Percentiles rank a stretch among this genome's conserved stretches.
Conservation (phyloP, 1,140 invertebrate species). For the Dinoponera quadriceps region DNA sequence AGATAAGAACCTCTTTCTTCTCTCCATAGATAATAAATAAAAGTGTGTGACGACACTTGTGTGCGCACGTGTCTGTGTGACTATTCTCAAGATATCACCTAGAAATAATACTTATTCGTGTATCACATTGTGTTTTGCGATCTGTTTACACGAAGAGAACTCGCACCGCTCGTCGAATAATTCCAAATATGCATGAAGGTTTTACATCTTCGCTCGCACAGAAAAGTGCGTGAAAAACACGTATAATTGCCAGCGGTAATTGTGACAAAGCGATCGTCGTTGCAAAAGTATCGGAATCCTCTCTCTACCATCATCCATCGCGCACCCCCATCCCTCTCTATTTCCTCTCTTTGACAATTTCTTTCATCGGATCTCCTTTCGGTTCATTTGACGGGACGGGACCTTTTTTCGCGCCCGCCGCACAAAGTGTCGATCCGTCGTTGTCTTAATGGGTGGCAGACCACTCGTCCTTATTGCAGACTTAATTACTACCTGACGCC, state of each 20-base stretch:
- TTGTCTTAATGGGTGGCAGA: slow-evolving; percentile 82
- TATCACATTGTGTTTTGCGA: neutral
- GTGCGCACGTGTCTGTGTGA: neutral
- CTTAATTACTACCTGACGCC: slow-evolving; percentile 85
- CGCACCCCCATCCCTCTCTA: slow-evolving; percentile 5
- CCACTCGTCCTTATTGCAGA: slow-evolving; percentile 85
- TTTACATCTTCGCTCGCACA: neutral
- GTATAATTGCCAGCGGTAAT: slow-evolving; percentile 47
- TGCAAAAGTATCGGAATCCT: slow-evolving; percentile 43
- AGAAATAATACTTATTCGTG: slow-evolving; percentile 14
- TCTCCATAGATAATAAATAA: slow-evolving; percentile 46
- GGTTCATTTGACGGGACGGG: slow-evolving; percentile 83
- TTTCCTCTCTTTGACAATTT: slow-evolving; percentile 82
- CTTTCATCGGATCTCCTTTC: slow-evolving; percentile 84
- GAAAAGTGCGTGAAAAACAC: slow-evolving; percentile 23
- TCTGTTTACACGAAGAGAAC: neutral
- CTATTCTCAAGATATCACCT: slow-evolving; percentile 11
- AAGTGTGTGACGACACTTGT: slow-evolving; percentile 28
- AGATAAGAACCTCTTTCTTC: slow-evolving; percentile 34
- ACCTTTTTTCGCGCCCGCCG: slow-evolving; percentile 81
- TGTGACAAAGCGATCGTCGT: slow-evolving; percentile 26
- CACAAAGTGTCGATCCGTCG: slow-evolving; percentile 85
- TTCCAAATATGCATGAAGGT: neutral
- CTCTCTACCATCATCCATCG: slow-evolving; percentile 23
- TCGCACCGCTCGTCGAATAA: neutral